A percentile compares a stretch with the other conserved stretches of the same genome.
Conservation (phyloP, 2,797 vertebrate species). For the Hydrocynus forskahlii region DNA sequence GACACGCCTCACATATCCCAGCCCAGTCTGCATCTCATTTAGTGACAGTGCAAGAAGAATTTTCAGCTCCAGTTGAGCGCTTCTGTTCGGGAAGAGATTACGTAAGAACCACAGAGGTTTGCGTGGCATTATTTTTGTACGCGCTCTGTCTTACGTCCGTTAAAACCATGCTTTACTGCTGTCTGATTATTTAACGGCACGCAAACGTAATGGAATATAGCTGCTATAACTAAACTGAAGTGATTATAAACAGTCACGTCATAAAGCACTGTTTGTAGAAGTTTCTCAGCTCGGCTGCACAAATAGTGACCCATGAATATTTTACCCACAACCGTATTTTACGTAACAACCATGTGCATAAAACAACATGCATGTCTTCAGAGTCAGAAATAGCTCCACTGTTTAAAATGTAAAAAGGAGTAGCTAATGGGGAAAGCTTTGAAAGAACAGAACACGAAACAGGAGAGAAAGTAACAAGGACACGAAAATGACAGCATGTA, state of each 20-base stretch:
- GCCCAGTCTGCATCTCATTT: neutral
- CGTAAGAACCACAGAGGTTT: conserved; percentile 16
- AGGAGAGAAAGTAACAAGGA: neutral
- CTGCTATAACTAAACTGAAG: neutral
- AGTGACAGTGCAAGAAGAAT: neutral
- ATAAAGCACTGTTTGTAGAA: too few species aligned
- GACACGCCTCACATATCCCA: neutral
- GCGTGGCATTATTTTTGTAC: conserved; percentile 5
- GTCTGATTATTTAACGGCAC: too few species aligned
- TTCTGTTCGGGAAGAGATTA: conserved; percentile 21
- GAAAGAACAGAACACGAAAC: neutral
- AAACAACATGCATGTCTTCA: too few species aligned
- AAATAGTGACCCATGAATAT: neutral
- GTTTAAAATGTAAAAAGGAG: conserved; percentile 8
- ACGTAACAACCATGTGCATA: neutral
- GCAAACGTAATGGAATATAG: too few species aligned
- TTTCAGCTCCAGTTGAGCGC: conserved; percentile 13
- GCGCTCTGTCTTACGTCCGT: conserved; percentile 9
- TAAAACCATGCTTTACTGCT: conserved; percentile 1
- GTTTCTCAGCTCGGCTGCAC: neutral
- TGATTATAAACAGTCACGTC: neutral
- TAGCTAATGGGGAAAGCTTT: conserved; percentile 1
- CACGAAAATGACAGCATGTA: neutral
- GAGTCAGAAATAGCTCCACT: conserved; percentile 13
- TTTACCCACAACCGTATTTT: neutral